Conservation (phyloP, 2,113 vertebrate genomes). For the Cyprinodon variegatus region DNA sequence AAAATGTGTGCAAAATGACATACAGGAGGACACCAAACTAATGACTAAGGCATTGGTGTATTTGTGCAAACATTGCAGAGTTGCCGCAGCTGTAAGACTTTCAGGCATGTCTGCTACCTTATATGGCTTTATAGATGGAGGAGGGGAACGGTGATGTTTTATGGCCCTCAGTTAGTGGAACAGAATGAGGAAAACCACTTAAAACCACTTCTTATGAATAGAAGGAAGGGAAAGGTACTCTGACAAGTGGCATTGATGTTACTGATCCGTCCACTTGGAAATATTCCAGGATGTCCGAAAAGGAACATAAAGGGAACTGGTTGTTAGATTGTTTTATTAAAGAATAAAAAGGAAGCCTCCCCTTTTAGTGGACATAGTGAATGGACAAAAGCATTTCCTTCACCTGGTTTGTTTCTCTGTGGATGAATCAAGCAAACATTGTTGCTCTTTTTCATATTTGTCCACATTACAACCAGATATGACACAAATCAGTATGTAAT, state of each 20-base stretch:
- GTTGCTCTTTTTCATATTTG: background rate
- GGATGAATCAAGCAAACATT: conserved; percentile 75
- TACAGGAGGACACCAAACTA: conserved; percentile 39
- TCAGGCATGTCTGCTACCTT: conserved; percentile 44
- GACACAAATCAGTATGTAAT: background rate
- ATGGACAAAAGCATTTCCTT: conserved; percentile 55
- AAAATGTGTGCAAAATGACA: conserved; percentile 29
- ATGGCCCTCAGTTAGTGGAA: conserved; percentile 46
- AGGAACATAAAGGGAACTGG: conserved; percentile 75
- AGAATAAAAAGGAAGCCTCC: conserved; percentile 36
- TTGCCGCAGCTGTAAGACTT: conserved; percentile 47
- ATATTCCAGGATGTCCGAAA: conserved; percentile 74
- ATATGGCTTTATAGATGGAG: conserved; percentile 49
- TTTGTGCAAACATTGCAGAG: conserved; percentile 35
- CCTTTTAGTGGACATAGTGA: conserved; percentile 62
- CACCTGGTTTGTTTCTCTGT: conserved; percentile 78
- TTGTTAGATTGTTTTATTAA: conserved; percentile 56
- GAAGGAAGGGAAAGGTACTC: conserved; percentile 43
- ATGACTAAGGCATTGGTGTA: conserved; percentile 21
- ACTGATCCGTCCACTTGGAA: conserved; percentile 79
- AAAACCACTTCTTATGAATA: conserved; percentile 12
- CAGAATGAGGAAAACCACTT: conserved; percentile 28
- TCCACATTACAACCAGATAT: background rate
- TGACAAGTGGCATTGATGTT: conserved; percentile 69
- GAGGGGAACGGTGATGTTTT: conserved; percentile 46